These are phyloP conservation scores for Pangasianodon gigas DNA, from an alignment of 2,113 vertebrate species.

Conservation along the genomic window DNA sequence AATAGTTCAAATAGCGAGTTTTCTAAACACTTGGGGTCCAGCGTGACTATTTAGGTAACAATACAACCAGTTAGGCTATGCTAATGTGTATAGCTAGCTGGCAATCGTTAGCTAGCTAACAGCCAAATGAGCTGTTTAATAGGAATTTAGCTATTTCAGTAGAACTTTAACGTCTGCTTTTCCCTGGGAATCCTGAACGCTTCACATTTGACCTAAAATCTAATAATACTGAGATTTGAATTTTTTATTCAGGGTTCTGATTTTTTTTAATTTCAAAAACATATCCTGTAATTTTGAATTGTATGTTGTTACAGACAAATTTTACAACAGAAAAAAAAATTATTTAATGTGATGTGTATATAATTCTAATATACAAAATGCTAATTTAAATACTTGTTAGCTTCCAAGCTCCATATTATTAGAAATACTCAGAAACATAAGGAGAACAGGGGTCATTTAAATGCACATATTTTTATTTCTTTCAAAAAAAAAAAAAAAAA, in stretches of 20 bases:
- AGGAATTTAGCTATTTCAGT: background rate
- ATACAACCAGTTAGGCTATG: background rate
- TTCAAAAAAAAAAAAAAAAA: background rate
- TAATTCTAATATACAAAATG: background rate
- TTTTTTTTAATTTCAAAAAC: background rate
- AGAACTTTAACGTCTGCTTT: background rate
- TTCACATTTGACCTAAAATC: background rate
- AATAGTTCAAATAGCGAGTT: background rate
- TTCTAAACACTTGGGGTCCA: background rate
- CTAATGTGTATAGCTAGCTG: background rate
- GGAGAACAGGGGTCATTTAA: background rate
- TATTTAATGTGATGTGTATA: background rate
- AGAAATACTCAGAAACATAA: background rate
- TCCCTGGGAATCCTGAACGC: background rate
- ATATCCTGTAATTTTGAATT: too few relatives aligned
- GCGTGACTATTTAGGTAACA: background rate
- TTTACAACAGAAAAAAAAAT: background rate
- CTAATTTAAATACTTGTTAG: background rate
- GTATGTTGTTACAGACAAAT: too few relatives aligned
- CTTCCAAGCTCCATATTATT: too few relatives aligned
- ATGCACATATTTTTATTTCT: background rate
- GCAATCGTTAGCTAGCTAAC: background rate
- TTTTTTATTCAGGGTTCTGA: background rate
- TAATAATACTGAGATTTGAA: background rate
- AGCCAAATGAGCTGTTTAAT: background rate